These are phyloP conservation scores for Aramus guarauna DNA, from an alignment of 2,113 vertebrate genomes.

Conservation along the genomic window DNA sequence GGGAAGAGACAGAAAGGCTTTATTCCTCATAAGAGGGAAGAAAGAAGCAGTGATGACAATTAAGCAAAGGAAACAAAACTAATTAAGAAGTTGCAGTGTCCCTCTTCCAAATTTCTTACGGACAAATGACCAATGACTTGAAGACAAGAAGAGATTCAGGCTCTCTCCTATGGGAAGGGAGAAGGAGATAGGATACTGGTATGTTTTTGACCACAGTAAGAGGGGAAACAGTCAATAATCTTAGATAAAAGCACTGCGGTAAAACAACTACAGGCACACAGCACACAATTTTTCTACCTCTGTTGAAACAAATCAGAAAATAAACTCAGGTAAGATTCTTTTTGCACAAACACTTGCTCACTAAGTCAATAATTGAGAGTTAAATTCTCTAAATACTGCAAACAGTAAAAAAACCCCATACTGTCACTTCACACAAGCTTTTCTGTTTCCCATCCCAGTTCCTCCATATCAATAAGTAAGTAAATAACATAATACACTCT, in stretches of 20 bases:
- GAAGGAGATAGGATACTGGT: background rate
- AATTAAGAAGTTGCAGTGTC: background rate
- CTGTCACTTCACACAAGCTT: background rate
- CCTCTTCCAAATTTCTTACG: background rate
- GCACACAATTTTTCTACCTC: background rate
- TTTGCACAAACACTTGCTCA: background rate
- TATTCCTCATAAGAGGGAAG: constrained; percentile 37
- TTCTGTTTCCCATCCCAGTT: background rate
- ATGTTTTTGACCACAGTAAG: background rate
- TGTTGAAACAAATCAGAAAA: background rate
- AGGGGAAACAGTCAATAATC: background rate
- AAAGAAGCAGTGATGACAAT: background rate
- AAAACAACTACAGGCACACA: background rate
- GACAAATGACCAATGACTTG: background rate
- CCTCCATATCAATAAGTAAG: background rate
- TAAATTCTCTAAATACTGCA: background rate
- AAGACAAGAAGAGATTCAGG: background rate
- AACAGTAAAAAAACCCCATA: background rate
- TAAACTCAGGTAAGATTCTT: background rate
- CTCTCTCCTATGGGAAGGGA: background rate
- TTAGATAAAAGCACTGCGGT: background rate
- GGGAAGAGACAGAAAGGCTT: constrained; percentile 33
- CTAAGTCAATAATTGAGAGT: background rate
- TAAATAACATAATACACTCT: background rate
- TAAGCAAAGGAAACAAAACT: constrained; percentile 20